A percentile compares a stretch with the other conserved stretches of the same genome.
Conservation (phyloP, 2,113 vertebrate species). For the Aix galericulata region DNA sequence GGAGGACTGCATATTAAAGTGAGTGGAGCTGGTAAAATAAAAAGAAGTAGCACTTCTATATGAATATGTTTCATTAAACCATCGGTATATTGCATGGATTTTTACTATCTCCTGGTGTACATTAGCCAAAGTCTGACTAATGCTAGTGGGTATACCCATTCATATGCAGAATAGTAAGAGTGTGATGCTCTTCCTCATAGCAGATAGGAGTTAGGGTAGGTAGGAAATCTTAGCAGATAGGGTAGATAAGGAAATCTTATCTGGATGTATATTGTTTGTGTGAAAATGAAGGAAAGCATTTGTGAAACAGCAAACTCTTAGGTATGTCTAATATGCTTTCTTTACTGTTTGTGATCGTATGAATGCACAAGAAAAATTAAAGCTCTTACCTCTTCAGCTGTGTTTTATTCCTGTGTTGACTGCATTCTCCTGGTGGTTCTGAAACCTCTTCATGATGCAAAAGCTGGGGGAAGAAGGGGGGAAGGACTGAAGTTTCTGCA, state of each 20-base stretch:
- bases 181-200: neutral
- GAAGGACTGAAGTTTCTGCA: neutral
- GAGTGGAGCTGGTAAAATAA: neutral
- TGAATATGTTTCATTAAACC: constrained; percentile 42
- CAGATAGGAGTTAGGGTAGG: neutral
- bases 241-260: neutral
- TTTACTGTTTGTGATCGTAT: neutral
- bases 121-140: neutral
- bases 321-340: neutral
- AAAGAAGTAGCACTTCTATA: neutral
- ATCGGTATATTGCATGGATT: constrained; percentile 1
- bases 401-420: neutral
- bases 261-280: neutral
- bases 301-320: neutral
- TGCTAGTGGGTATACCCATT: neutral
- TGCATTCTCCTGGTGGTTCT: neutral
- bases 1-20: neutral
- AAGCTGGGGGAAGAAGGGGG: neutral
- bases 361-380: neutral
- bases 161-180: neutral
- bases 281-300: neutral
- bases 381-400: neutral
- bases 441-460: neutral
- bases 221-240: neutral
- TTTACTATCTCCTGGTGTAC: constrained; percentile 8